phyloP scores from a whole-genome alignment of 2,113 vertebrate species.

The Callithrix jacchus region DNA sequence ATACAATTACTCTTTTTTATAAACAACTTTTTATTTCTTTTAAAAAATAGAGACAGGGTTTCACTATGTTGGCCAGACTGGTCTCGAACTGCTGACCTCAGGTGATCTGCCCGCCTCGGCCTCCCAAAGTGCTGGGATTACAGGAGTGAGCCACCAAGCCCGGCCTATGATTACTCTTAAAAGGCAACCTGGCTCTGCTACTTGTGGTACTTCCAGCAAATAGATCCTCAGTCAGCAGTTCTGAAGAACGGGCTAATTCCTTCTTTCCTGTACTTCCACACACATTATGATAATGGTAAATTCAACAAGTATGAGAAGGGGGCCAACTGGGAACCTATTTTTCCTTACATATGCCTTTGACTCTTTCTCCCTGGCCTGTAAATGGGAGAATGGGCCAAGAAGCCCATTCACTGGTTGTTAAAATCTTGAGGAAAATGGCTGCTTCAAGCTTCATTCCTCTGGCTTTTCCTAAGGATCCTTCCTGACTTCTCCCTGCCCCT shows the following conservation, averaged over 20 bases:
- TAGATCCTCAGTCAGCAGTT: background rate
- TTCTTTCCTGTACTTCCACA: background rate
- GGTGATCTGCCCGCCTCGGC: too few species aligned
- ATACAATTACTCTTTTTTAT: too few species aligned
- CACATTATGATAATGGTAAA: background rate
- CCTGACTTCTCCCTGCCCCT: background rate
- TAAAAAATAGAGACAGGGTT: too few species aligned
- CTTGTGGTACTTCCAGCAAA: background rate
- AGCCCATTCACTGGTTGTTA: background rate
- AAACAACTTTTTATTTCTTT: too few species aligned
- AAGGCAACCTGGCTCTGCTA: background rate
- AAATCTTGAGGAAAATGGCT: background rate
- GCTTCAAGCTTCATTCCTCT: background rate
- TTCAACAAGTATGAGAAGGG: background rate
- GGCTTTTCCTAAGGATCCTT: background rate
- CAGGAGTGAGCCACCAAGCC: too few species aligned
- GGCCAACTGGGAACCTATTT: background rate
- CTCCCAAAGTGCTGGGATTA: too few species aligned
- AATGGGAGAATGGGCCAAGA: background rate
- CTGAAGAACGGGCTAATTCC: background rate
- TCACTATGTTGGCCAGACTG: too few species aligned
- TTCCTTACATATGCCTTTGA: background rate
- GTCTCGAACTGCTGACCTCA: too few species aligned
- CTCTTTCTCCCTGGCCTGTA: background rate
- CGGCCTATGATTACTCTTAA: background rate